Conservation (phyloP, 2,797 vertebrate genomes). For the Liasis olivaceus region DNA sequence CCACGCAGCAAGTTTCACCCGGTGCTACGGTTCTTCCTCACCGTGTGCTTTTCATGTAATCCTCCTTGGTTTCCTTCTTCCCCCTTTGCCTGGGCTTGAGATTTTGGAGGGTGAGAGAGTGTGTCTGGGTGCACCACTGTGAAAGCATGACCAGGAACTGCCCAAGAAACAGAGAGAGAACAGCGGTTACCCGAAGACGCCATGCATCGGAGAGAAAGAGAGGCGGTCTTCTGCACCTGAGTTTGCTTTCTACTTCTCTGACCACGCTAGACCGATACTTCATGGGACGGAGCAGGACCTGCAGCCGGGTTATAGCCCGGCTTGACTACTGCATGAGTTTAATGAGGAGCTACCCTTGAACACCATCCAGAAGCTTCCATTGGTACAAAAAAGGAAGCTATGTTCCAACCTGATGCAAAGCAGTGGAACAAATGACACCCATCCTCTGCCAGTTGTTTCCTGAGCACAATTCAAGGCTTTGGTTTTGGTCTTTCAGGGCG, state of each 20-base stretch:
- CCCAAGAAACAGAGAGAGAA: slow-evolving; percentile 20
- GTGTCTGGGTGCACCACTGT: slow-evolving; percentile 98
- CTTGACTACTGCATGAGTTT: not conserved
- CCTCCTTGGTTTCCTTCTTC: slow-evolving; percentile 98
- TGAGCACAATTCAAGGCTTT: not conserved
- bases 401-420: not conserved
- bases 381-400: not conserved
- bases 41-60: slow-evolving; percentile 96
- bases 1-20: not conserved
- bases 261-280: not conserved
- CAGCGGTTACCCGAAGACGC: not conserved
- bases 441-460: not conserved
- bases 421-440: not conserved
- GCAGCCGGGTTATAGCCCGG: not conserved
- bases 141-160: slow-evolving; percentile 94
- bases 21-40: slow-evolving; percentile 62
- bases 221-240: not conserved
- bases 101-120: slow-evolving; percentile 97
- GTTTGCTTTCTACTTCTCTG: not conserved
- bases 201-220: not conserved
- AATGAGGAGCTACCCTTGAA: not conserved
- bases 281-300: not conserved
- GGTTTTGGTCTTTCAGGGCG: not conserved
- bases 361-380: not conserved
- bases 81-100: slow-evolving; percentile 95